Evolutionary conservation across 2,888 invertebrate genomes (phyloP), one percentile per base, ranked within the genome.

Genomic region (Carterocephalus palaemon): DNA sequence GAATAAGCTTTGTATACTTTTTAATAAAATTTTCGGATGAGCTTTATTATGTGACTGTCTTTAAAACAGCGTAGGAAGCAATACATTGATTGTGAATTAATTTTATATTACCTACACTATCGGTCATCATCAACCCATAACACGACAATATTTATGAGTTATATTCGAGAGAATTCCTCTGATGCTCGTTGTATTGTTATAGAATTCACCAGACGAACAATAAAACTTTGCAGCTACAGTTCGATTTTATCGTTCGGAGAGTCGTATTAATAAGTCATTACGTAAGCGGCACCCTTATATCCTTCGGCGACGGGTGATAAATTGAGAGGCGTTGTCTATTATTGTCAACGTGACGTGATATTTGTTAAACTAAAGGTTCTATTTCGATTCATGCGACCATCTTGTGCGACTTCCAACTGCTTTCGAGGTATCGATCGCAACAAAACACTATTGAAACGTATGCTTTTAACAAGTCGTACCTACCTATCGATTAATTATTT

Each of bases 321-420:
- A 68, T 67, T 65, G 67, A 66, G 66, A 49, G 57, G 41, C 46
- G 48, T 59, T 59, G 55, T 62, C 60, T 63, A 51, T 58, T 62
- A 66, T 61, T 69, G 69, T 70, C 69, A 62, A 57, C 52, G 62
- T 63, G 65, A 68, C 65, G 62, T 69, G 57, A 69, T 75, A 71
- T 73, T 76, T 71, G 70, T 72, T 73, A 70, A 62, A 67, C 43
- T 8, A 7, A 4, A 4, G n/a, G 3, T 28, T 13, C 4, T 1
- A 13, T 12, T 7, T 3, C 13, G n/a, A 15, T 28, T n/a, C 15
- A n/a, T 28, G 15, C 4, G 15, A 28, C 13, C 15, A 5, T 26
- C 12, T 10, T n/a, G n/a, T n/a, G n/a, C n/a, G n/a, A n/a, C n/a
- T n/a, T n/a, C n/a, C n/a, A n/a, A n/a, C n/a, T n/a, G n/a, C n/a